Evolutionary conservation across 2,113 vertebrate genomes (phyloP).

Genomic region (Serinus canaria): DNA sequence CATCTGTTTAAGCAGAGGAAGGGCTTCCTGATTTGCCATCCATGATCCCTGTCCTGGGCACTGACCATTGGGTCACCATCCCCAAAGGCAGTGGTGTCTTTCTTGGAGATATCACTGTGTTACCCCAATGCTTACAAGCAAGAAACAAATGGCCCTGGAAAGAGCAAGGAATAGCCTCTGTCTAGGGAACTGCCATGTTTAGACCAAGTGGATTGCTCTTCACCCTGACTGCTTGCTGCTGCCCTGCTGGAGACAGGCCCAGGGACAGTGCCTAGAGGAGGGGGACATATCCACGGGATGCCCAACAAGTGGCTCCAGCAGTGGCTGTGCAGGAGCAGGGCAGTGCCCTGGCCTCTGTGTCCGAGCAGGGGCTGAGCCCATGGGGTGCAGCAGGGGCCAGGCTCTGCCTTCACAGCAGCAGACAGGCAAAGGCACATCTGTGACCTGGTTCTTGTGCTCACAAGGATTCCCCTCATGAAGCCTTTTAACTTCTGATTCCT

Average conservation of each 20-base stretch:
- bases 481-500: neutral
- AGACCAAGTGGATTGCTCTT: neutral
- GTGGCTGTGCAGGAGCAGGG: neutral
- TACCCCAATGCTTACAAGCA: neutral
- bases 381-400: fast-evolving
- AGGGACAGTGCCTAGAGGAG: fast-evolving
- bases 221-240: neutral
- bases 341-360: neutral
- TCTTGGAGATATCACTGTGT: neutral
- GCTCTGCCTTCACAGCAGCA: neutral
- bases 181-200: neutral
- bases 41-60: neutral
- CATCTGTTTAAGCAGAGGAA: neutral
- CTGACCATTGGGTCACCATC: neutral
- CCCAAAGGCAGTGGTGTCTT: neutral
- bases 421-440: slow-evolving; percentile 19
- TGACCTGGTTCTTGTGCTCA: slow-evolving; percentile 21
- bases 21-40: neutral
- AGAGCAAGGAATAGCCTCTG: neutral
- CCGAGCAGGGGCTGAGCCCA: fast-evolving
- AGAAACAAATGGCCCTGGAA: neutral
- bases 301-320: fast-evolving
- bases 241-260: neutral
- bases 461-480: neutral
- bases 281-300: neutral